A percentile compares a stretch with the other conserved stretches of the same genome.
These are phyloP conservation scores for Conus ventricosus DNA, from an alignment of 1,140 invertebrate genomes.

Conservation along the genomic window DNA sequence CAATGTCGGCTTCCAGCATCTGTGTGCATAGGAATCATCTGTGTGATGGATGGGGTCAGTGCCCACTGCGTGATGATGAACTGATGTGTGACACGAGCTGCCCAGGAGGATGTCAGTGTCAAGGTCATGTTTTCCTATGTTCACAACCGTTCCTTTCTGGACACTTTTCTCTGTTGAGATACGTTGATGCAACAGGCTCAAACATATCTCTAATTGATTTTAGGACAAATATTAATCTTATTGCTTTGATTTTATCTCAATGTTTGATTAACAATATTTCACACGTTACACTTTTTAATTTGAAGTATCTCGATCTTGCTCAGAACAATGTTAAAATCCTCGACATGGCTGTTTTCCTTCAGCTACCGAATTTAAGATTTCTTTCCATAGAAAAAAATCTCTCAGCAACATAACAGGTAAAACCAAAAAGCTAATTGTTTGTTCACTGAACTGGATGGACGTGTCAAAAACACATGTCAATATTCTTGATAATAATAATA, in stretches of 20 bases:
- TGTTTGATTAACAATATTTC: not conserved
- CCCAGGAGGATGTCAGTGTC: too few species aligned
- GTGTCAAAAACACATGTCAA: not conserved
- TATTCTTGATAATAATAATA: not conserved
- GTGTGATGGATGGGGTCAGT: too few species aligned
- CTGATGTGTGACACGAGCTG: too few species aligned
- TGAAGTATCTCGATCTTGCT: conserved; percentile 18
- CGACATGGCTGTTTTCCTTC: not conserved
- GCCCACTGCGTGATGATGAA: too few species aligned
- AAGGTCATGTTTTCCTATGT: too few species aligned
- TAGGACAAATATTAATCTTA: not conserved
- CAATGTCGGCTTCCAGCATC: too few species aligned
- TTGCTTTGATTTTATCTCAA: not conserved
- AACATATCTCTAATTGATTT: not conserved
- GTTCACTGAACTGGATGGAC: too few species aligned
- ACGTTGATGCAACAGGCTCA: too few species aligned
- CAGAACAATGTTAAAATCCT: conserved; percentile 9
- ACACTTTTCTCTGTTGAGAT: too few species aligned
- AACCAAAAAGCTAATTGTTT: not conserved
- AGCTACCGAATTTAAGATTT: conserved; percentile 8
- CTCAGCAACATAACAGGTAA: not conserved
- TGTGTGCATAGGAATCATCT: too few species aligned
- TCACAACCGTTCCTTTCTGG: too few species aligned
- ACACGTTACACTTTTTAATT: not conserved
- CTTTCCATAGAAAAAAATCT: conserved; percentile 25